These are phyloP conservation scores for Cryptocheilus praepositus DNA, from an alignment of 2,888 invertebrate genomes.

Conservation along the genomic window DNA sequence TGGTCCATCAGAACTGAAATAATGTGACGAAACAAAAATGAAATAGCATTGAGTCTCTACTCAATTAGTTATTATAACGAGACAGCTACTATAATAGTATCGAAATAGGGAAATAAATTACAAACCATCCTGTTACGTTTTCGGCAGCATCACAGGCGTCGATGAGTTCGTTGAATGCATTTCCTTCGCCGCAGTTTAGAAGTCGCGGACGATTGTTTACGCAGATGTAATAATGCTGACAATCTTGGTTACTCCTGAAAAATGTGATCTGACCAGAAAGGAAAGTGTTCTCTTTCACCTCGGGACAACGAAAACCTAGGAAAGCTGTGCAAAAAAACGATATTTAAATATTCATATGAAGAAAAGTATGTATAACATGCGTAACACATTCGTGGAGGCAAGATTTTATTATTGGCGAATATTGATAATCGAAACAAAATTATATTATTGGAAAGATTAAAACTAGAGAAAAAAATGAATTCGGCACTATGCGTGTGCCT, in stretches of 20 bases:
- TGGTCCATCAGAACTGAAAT: background rate
- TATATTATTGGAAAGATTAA: too few species aligned
- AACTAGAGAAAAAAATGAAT: too few species aligned
- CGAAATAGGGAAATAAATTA: background rate
- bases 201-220: constrained; percentile 83
- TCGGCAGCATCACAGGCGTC: constrained; percentile 86
- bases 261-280: constrained; percentile 76
- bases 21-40: background rate
- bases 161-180: constrained; percentile 85
- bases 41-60: too few species aligned
- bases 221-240: constrained; percentile 88
- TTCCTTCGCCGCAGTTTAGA: constrained; percentile 85
- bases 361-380: too few species aligned
- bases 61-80: background rate
- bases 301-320: constrained; percentile 88
- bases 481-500: too few species aligned
- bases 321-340: constrained; percentile 77
- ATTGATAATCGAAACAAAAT: too few species aligned
- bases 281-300: constrained; percentile 73
- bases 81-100: background rate
- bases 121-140: constrained; percentile 84
- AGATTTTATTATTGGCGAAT: too few species aligned
- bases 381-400: background rate
- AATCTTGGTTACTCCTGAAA: constrained; percentile 80
- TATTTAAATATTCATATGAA: too few species aligned